Evolutionary conservation across 2,113 vertebrate species (phyloP).

Genomic region (Prionailurus viverrinus): DNA sequence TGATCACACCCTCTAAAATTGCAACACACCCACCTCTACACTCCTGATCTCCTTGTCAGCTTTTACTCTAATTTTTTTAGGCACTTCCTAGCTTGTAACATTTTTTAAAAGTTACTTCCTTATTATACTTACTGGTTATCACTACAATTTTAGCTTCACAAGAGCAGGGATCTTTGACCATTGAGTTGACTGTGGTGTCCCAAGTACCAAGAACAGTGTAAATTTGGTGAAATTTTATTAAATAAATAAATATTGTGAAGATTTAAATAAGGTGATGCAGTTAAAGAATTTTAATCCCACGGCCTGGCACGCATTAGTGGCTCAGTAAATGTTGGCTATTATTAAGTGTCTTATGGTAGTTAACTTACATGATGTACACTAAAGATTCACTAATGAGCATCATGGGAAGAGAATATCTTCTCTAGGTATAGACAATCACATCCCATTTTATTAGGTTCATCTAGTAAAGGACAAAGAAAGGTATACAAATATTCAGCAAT

Average conservation of each 20-base stretch:
- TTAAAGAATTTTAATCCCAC: conserved; percentile 17
- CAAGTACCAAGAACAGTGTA: neutral
- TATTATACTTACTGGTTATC: conserved; percentile 17
- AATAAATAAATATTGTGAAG: conserved; percentile 27
- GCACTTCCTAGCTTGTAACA: neutral
- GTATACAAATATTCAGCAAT: conserved; percentile 2
- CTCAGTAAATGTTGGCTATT: neutral
- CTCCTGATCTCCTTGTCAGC: neutral
- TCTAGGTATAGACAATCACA: neutral
- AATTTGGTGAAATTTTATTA: conserved; percentile 8
- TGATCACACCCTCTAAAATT: neutral
- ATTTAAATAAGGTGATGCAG: conserved; percentile 11
- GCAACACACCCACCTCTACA: neutral
- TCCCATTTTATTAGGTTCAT: neutral
- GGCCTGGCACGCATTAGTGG: neutral
- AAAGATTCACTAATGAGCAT: neutral
- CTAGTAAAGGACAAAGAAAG: conserved; percentile 27
- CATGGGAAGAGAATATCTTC: conserved; percentile 2
- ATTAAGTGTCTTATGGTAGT: neutral
- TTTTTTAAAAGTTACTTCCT: neutral
- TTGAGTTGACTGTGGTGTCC: conserved; percentile 10
- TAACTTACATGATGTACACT: neutral
- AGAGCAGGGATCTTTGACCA: neutral
- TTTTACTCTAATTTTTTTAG: neutral
- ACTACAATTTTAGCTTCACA: neutral